Conservation (phyloP, 2,888 invertebrate species). For the Plusia festucae region DNA sequence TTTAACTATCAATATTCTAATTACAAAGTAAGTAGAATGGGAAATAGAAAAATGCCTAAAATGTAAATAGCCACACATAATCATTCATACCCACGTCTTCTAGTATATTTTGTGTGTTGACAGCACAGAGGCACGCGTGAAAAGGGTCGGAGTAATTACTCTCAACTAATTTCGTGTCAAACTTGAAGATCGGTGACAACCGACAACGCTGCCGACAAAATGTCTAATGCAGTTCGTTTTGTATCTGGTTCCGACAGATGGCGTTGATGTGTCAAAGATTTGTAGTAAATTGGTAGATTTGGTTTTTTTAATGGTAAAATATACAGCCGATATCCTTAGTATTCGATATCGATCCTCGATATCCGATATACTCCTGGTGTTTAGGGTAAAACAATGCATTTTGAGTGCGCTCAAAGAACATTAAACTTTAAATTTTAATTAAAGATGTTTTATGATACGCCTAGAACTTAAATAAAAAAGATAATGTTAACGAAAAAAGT, state of each 20-base stretch:
- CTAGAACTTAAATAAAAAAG: neutral
- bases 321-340: no score
- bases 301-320: neutral
- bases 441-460: neutral
- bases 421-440: neutral
- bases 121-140: neutral
- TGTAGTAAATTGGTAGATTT: neutral
- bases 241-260: neutral
- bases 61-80: neutral
- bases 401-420: neutral
- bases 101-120: neutral
- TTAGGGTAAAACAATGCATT: neutral
- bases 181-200: neutral
- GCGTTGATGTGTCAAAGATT: neutral
- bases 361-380: no score
- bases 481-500: neutral
- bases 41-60: no score
- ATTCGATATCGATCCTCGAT: no score
- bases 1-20: no score
- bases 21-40: no score
- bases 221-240: neutral
- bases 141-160: conserved; percentile 7
- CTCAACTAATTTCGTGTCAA: neutral
- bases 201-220: neutral
- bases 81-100: neutral